A percentile compares a stretch with the other conserved stretches of the same genome.
Conservation (phyloP, 2,888 invertebrate genomes). For the Rhopalosiphum nymphaeae region DNA sequence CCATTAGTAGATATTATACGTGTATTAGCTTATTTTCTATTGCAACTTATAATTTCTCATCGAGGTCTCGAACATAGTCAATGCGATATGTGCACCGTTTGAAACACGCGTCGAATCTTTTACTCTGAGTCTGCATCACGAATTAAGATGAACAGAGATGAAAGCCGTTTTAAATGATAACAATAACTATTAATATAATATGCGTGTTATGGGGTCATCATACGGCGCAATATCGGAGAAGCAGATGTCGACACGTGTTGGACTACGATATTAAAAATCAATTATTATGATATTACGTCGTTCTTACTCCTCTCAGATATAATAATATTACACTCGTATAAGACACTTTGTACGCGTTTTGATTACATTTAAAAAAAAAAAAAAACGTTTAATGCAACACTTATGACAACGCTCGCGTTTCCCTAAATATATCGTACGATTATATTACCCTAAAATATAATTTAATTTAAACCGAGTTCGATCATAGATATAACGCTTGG, state of each 20-base stretch:
- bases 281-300: background rate
- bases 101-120: background rate
- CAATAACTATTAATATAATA: constrained; percentile 9
- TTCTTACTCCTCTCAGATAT: background rate
- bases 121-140: background rate
- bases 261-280: background rate
- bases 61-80: background rate
- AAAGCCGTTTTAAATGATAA: background rate
- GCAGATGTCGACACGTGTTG: background rate
- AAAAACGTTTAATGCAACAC: background rate
- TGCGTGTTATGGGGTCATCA: constrained; percentile 13
- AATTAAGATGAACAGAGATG: background rate
- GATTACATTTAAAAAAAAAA: background rate
- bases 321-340: background rate
- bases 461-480: background rate
- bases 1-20: background rate
- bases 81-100: background rate
- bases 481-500: background rate
- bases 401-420: background rate
- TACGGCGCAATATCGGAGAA: background rate
- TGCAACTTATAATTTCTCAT: background rate
- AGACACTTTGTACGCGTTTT: background rate
- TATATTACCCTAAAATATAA: too few species aligned
- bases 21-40: background rate
- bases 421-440: background rate